phyloP scores from a whole-genome alignment of 2,113 vertebrate genomes.

The Tringa solitaria region DNA sequence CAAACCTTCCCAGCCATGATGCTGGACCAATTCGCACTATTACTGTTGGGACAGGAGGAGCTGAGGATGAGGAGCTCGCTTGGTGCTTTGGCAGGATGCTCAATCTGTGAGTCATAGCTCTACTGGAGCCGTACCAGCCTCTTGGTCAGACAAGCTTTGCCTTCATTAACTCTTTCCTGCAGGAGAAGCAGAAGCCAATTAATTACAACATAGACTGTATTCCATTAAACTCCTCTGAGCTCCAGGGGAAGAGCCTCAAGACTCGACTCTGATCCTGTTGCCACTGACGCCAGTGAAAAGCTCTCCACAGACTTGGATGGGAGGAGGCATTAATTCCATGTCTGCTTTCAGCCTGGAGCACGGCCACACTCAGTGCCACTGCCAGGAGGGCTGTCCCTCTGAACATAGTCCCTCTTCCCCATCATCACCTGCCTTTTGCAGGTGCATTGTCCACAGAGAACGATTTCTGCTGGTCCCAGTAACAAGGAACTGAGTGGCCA shows the following conservation, averaged over 20 bases:
- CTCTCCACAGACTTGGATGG: conserved; percentile 35
- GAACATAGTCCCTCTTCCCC: background rate
- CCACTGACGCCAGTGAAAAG: conserved; percentile 35
- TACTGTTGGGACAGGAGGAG: background rate
- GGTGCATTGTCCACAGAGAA: background rate
- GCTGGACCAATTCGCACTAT: background rate
- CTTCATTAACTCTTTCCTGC: conserved; percentile 68
- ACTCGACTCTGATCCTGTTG: conserved; percentile 46
- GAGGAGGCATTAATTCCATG: background rate
- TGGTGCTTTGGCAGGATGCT: background rate
- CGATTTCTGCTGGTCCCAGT: background rate
- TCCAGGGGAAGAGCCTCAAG: conserved; percentile 35
- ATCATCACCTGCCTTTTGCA: background rate
- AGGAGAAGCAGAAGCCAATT: conserved; percentile 49
- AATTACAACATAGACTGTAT: conserved; percentile 38
- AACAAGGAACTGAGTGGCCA: rapidly evolving
- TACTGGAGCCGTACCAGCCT: background rate
- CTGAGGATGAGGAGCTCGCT: background rate
- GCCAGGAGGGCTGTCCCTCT: background rate
- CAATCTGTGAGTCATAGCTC: conserved; percentile 25
- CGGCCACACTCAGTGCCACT: background rate
- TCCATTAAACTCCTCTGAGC: conserved; percentile 32
- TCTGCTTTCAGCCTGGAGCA: background rate
- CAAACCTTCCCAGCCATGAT: background rate
- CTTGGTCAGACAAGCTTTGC: conserved; percentile 51